Conservation (phyloP, 2,888 invertebrate species). For the Amphipoea oculea region DNA sequence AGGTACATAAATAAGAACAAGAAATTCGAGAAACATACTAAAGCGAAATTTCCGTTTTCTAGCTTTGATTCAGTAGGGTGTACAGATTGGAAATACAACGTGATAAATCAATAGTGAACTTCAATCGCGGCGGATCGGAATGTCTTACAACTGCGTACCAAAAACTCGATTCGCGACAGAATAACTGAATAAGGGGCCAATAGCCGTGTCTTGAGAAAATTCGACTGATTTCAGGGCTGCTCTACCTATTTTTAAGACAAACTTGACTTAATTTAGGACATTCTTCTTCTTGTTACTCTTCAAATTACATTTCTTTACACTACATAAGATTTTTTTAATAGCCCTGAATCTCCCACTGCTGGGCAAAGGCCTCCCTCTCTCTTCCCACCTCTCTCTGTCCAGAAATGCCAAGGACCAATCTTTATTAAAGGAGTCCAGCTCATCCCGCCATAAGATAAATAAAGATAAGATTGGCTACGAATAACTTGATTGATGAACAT, state of each 20-base stretch:
- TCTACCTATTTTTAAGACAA: background rate
- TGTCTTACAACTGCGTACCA: slow-evolving; percentile 81
- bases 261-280: background rate
- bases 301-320: background rate
- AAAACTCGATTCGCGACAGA: slow-evolving; percentile 81
- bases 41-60: slow-evolving; percentile 48
- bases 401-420: background rate
- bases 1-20: slow-evolving; percentile 48
- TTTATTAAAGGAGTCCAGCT: background rate
- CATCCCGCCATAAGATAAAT: background rate
- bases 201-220: slow-evolving; percentile 81
- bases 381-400: background rate
- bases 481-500: background rate
- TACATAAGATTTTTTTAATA: too few relatives aligned
- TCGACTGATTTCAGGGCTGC: slow-evolving; percentile 74
- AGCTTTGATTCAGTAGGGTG: slow-evolving; percentile 50
- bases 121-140: slow-evolving; percentile 74
- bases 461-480: background rate
- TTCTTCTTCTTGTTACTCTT: background rate
- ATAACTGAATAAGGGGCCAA: slow-evolving; percentile 81
- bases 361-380: background rate
- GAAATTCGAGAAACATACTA: slow-evolving; percentile 46
- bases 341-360: background rate
- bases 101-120: slow-evolving; percentile 77
- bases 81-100: slow-evolving; percentile 44